Percentiles rank a stretch among this genome's conserved stretches.
phyloP scores from a whole-genome alignment of 1,140 invertebrate genomes.

The Luehdorfia chinensis region DNA sequence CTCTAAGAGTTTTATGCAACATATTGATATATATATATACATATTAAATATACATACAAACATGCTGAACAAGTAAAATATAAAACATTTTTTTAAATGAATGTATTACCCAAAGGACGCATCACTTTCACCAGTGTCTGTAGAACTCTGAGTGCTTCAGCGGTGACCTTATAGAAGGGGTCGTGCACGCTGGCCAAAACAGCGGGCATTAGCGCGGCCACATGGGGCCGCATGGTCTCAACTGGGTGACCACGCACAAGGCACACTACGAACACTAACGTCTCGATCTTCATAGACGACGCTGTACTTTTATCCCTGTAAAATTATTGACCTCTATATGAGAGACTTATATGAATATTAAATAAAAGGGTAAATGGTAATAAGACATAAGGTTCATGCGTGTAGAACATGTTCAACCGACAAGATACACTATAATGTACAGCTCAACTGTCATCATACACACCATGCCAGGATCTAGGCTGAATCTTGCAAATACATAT shows the following conservation, averaged over 20 bases:
- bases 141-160: constrained; percentile 92
- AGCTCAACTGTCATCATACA: too few species aligned
- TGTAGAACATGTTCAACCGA: too few species aligned
- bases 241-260: constrained; percentile 86
- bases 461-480: too few species aligned
- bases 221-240: constrained; percentile 82
- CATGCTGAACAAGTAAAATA: too few species aligned
- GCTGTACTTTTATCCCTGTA: constrained; percentile 94
- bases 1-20: too few species aligned
- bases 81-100: background rate
- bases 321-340: constrained; percentile 4
- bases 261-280: constrained; percentile 94
- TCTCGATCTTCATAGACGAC: constrained; percentile 99
- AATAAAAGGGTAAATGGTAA: too few species aligned
- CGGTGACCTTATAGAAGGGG: constrained; percentile 98
- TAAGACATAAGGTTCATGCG: too few species aligned
- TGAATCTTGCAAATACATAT: too few species aligned
- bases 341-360: too few species aligned
- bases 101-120: constrained; percentile 88
- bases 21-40: too few species aligned
- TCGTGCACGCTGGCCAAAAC: constrained; percentile 94
- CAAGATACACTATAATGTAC: too few species aligned
- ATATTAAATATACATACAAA: too few species aligned
- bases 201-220: constrained; percentile 90
- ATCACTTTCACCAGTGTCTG: constrained; percentile 97